Conservation (phyloP, 2,113 vertebrate species). For the Murina feae region DNA sequence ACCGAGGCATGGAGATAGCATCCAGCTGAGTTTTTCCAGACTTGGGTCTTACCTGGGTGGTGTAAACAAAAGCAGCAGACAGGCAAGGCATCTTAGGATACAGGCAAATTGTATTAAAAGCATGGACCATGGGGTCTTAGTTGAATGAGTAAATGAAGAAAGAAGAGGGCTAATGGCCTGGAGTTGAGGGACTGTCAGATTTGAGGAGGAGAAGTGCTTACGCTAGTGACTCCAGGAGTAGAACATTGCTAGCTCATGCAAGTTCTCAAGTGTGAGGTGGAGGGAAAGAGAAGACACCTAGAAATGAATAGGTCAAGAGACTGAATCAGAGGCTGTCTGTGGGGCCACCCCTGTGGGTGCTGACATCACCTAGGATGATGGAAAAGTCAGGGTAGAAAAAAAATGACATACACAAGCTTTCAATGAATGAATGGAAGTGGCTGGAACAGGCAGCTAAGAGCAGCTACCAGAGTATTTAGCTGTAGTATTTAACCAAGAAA, state of each 20-base stretch:
- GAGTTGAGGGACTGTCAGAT: background rate
- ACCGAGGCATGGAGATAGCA: background rate
- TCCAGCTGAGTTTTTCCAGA: background rate
- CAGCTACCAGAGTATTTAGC: background rate
- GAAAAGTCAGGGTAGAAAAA: background rate
- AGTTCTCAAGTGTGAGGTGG: background rate
- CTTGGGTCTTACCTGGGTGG: background rate
- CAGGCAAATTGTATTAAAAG: background rate
- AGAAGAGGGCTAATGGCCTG: background rate
- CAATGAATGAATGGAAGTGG: background rate
- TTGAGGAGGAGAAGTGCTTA: background rate
- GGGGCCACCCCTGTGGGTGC: background rate
- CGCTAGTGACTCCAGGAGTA: background rate
- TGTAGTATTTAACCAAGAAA: conserved; percentile 10
- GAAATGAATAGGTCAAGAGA: background rate
- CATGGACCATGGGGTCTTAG: background rate
- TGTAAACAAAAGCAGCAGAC: background rate
- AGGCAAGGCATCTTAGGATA: background rate
- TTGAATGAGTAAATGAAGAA: background rate
- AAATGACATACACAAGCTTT: background rate
- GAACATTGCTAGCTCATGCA: background rate
- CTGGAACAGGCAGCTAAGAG: background rate
- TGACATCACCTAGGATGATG: background rate
- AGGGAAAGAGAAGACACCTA: background rate
- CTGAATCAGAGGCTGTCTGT: background rate